Base-by-base conservation (phyloP, 2,888 invertebrate genomes). In the Drosophila birchii region DNA sequence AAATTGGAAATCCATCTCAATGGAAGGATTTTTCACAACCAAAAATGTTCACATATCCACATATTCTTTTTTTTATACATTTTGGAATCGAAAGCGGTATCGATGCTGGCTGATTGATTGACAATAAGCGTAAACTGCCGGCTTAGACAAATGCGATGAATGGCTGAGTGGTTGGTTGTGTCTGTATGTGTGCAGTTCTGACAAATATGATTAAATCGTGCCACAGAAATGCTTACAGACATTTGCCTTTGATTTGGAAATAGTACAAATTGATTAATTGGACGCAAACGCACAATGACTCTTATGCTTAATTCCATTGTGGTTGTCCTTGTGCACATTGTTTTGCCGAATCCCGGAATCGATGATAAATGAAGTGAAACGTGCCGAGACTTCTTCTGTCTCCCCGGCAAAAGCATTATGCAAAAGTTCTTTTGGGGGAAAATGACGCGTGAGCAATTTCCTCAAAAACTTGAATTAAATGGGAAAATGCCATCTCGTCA, bases 371-470 rank as follows among this genome's bases (percentile, higher is more conserved):
- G 80, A 80, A 74, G 67, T 70, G 63, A 66, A 75, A 76, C 67
- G 64, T 69, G 64, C 64, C 67, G 49, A 43, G 41, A n/a, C 47
- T 49, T 14, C 39, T 26, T 41, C 29, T 29, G 71, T 63, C 9
- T 41, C 41, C 7, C 29, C 29, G 7, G 41, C 51, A 69, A 53
- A 58, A n/a, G 45, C 58, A 45, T 58, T 73, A 75, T 62, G 64
- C 66, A 63, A 76, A 68, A 72, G 64, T 70, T 74, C 39, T 47
- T 66, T 66, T 73, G 55, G 49, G 41, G 41, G 58, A 81, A 83
- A 81, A 83, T 83, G 84, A 76, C 69, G 84, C 84, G 84, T 81
- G 81, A 81, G 73, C 78, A 78, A 83, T 81, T 83, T 78, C n/a
- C 47, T 41, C 68, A 71, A 71, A 58, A 72, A 73, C 76, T 69